Base-by-base conservation (phyloP, 2,797 vertebrate species). In the Anolis apletophallus region DNA sequence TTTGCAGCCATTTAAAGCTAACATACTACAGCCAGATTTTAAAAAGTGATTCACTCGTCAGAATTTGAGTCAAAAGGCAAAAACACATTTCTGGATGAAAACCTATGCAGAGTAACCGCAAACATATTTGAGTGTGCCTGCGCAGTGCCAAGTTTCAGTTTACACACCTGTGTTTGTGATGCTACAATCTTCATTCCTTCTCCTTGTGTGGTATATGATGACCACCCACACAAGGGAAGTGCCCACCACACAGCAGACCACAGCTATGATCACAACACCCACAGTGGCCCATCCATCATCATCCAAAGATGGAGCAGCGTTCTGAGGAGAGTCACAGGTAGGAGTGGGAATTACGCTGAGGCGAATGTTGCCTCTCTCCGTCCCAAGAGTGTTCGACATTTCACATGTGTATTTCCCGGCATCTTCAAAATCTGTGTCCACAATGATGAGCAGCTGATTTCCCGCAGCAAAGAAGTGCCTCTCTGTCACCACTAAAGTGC, bases 161-260 rank as follows among this genome's bases (percentile, higher is more conserved):
- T 90, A 96, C 97, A 86, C 90, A 99, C 99, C 99, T 94, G 98
- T 99, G 96, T 99, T 99, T 93, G 98, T 99, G 88, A 99, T 97
- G 88, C 98, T 99, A 95, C 98, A 99, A 94, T 99, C 98, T 90
- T 99, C 99, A 1, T 96, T 98, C 87, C 97, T 97, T 78, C 97
- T 96, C 77, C 99, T 97, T 0, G 98, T 99, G 96, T 99, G 99
- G 96, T 99, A 99, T 89, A 99, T 99, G 95, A 99, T 99, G 94
- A 99, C 97, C 94, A 99, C 99, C 98, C 99, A 99, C 84, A 99
- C 98, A 26, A 99, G 96, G 0, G 99, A 99, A 4, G 99, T 99
- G 88, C 98, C 99, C 92, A 99, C 99, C 92, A 99, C 99, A 50
- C 99, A 99, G 96, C 98, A 99, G 84, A 99, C 99, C 94, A 99